phyloP scores from a whole-genome alignment of 2,888 invertebrate species.

The Rhamphomyia laevipes region DNA sequence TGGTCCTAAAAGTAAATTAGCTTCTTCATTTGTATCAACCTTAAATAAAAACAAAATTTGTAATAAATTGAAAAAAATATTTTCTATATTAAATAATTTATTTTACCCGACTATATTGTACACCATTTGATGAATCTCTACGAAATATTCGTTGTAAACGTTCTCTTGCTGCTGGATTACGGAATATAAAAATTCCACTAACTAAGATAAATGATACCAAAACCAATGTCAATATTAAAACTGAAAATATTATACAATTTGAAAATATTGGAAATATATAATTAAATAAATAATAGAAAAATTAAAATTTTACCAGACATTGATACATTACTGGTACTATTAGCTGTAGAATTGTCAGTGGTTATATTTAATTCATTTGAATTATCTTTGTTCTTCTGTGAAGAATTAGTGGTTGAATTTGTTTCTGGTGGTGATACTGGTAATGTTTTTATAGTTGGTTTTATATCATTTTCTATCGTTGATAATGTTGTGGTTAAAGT shows the following conservation, averaged over 20 bases:
- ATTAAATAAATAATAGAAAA: neutral
- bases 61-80: neutral
- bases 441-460: constrained; percentile 2
- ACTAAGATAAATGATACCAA: neutral
- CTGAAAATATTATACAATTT: neutral
- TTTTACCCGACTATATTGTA: neutral
- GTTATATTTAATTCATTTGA: neutral
- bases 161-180: neutral
- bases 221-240: neutral
- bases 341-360: neutral
- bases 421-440: neutral
- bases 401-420: neutral
- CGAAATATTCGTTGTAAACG: neutral
- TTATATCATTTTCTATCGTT: neutral
- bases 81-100: constrained; percentile 21
- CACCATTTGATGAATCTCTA: neutral
- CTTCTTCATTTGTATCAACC: neutral
- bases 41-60: neutral
- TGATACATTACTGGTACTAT: neutral
- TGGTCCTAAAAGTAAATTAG: neutral
- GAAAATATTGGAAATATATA: neutral
- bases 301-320: neutral
- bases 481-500: neutral
- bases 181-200: neutral
- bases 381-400: neutral